Evolutionary conservation across 2,888 invertebrate genomes (phyloP), one percentile per base, ranked within the genome.

Genomic region (Melinaea menophilus): DNA sequence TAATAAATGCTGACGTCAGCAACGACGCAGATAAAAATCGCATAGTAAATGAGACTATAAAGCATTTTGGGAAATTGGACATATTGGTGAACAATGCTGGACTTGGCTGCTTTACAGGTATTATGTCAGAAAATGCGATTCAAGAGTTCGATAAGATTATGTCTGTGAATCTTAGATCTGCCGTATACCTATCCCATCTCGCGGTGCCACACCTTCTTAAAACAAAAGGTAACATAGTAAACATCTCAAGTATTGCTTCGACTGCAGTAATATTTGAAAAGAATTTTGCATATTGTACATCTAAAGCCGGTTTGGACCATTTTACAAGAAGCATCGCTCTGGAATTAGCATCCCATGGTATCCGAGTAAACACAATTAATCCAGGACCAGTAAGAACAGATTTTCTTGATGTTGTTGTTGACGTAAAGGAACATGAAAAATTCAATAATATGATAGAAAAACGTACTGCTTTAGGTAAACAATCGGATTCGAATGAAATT

Each of bases 271-370:
- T 61, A 33, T 11, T 13, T 37, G 56, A 41, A 22, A 47, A 62
- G 33, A 46, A 64, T 64, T 11, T 73, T 72, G 59, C 62, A 61
- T 55, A 62, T 67, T 9, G 65, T 68, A 4, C 60, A 11, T 66
- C 63, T 13, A 76, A 76, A 64, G 75, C 73, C 7, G 74, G 94
- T 2, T 74, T 95, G 22, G 95, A 96, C 80, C 95, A 95, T 75
- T 92, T 96, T 68, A 95, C 95, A 0, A 86, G 92, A 69, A 94
- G 94, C 74, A 82, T 92, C 5, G 95, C 95, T 5, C 78, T 95
- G 55, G 95, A 93, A 73, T 79, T 93, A 13, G 92, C 92, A 63
- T 65, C 79, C 0, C 85, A 88, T 74, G 87, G 78, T n/a, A 92
- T 95, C 0, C 84, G 95, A 59, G 94, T 94, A 0, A 95, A 95